Evolutionary conservation across 2,797 vertebrate species (phyloP), one percentile per base, ranked within the genome.

Genomic region (Melanotaenia boesemani): DNA sequence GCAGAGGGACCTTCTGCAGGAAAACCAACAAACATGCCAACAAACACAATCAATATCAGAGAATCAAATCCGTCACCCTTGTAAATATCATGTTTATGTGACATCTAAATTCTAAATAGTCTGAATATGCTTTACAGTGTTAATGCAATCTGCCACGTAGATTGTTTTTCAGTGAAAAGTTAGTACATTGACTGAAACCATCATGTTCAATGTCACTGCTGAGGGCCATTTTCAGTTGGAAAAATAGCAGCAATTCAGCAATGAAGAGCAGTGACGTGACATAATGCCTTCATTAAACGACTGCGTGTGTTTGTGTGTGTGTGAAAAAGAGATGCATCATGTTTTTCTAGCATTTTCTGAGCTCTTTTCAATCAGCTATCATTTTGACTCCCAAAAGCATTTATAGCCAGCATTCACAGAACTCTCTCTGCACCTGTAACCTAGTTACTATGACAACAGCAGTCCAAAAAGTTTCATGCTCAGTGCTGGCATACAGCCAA

Each of bases 361-460:
- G 72, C 52, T 58, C 36, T 75, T 81, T 84, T 76, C 71, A 58
- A 26, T 77, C 0, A 5, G 34, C 58, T 70, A n/a, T 74, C 67
- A 86, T 85, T 84, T 72, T 72, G 59, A 63, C 28, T 5, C 15
- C 16, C 28, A 48, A 77, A 82, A 75, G 72, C 72, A 48, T 63
- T 64, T 22, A 67, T 56, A 65, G 39, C 20, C 34, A 44, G 76
- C 68, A 59, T 34, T 77, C 48, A 66, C 18, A 55, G 46, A 56
- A 74, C 70, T 81, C 63, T 55, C 37, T 79, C 80, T 80, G 78
- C 85, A 84, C 85, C 88, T 89, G 87, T 63, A 64, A 71, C 44
- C 67, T 46, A 32, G 85, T 88, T 86, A 61, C 88, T 63, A 84
- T 85, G 86, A 74, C 84, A 88, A 88, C 85, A 39, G 28, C 1